Evolutionary conservation across 2,113 vertebrate genomes (phyloP).

Genomic region (Dromaius novaehollandiae): DNA sequence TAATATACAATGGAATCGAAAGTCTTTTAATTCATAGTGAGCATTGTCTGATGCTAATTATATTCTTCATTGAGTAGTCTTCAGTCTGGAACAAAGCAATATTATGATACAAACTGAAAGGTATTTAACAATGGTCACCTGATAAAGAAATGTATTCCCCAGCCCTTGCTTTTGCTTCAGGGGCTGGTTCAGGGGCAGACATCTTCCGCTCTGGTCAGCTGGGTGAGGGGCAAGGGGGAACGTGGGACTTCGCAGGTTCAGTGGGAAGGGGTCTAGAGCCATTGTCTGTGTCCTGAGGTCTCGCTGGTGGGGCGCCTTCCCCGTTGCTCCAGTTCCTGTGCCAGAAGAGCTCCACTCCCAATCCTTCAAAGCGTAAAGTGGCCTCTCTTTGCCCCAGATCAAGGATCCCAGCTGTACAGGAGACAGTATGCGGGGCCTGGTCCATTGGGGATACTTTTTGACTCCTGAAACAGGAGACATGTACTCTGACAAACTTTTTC

Average conservation of each 20-base stretch:
- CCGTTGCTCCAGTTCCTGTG: background rate
- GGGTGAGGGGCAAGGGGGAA: background rate
- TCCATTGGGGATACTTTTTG: background rate
- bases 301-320: background rate
- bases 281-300: background rate
- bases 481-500: background rate
- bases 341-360: background rate
- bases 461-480: background rate
- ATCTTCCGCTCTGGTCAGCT: background rate
- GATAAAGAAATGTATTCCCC: background rate
- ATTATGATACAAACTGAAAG: background rate
- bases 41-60: background rate
- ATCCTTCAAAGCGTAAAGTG: background rate
- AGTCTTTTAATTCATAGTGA: conserved; percentile 22
- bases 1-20: background rate
- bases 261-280: background rate
- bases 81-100: conserved; percentile 14
- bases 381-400: background rate
- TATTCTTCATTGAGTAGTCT: conserved; percentile 11
- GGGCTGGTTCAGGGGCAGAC: background rate
- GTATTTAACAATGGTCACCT: background rate
- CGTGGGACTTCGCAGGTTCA: background rate
- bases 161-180: background rate
- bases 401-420: background rate
- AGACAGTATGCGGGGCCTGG: accelerated